These are phyloP conservation scores for Ivindomyrus marchei DNA, from an alignment of 2,113 vertebrate species.

Conservation along the genomic window DNA sequence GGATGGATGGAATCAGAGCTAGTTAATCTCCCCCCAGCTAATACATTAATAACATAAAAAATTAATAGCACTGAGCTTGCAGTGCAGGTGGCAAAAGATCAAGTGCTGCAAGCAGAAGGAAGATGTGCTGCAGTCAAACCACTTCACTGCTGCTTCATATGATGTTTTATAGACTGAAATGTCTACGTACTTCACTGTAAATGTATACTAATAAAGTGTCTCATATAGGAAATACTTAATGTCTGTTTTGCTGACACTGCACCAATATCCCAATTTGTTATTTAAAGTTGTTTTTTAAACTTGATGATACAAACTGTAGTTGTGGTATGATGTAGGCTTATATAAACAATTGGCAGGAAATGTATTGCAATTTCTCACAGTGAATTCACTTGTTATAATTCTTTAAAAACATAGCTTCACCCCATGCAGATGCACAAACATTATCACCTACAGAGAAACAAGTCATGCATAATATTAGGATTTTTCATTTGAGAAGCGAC, in stretches of 20 bases:
- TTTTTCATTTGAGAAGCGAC: neutral
- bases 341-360: neutral
- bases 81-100: neutral
- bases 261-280: neutral
- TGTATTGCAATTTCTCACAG: neutral
- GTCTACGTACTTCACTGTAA: neutral
- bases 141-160: neutral
- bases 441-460: neutral
- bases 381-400: neutral
- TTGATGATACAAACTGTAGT: neutral
- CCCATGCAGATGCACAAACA: neutral
- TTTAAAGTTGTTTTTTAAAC: neutral
- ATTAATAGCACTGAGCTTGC: neutral
- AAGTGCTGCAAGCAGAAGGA: neutral
- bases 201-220: neutral
- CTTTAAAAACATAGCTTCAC: neutral
- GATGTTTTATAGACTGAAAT: neutral
- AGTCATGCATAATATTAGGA: neutral
- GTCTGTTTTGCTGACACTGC: neutral
- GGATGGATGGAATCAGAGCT: neutral
- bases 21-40: neutral
- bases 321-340: neutral
- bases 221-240: neutral
- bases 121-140: neutral
- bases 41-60: neutral